Evolutionary conservation across 2,797 vertebrate species (phyloP).

Genomic region (Dendrocincla tyrannina): DNA sequence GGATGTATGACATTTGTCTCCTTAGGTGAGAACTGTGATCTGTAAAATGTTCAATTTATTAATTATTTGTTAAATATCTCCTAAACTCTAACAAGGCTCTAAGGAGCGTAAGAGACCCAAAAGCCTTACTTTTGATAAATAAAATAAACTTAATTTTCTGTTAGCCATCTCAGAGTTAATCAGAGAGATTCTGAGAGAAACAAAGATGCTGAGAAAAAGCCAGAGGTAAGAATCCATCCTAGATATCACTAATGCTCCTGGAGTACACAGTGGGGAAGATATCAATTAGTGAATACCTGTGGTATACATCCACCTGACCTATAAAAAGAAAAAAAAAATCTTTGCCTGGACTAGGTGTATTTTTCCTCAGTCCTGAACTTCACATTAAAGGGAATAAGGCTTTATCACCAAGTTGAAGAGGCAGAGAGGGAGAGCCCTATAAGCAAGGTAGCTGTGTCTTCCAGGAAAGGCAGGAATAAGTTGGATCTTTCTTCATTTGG

Average conservation of each 20-base stretch:
- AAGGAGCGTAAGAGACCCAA: neutral
- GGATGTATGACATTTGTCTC: neutral
- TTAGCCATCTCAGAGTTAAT: neutral
- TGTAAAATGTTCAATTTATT: neutral
- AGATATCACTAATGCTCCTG: neutral
- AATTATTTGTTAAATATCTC: neutral
- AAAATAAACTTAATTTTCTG: neutral
- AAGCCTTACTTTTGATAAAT: neutral
- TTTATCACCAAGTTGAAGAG: neutral
- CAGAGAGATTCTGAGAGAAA: neutral
- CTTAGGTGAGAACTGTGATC: neutral
- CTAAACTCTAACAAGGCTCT: neutral
- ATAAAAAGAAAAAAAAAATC: neutral
- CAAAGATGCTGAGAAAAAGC: neutral
- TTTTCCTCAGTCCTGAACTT: neutral
- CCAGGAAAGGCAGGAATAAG: neutral
- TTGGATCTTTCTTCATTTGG: constrained; percentile 19
- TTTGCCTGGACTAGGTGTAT: neutral
- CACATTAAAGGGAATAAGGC: neutral
- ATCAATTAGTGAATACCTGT: neutral
- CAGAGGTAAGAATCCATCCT: neutral
- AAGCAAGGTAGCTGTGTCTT: neutral
- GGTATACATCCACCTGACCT: neutral
- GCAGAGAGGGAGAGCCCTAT: neutral
- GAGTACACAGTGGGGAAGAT: neutral